phyloP scores from a whole-genome alignment of 2,113 vertebrate genomes.

The Platycercus adscitus region DNA sequence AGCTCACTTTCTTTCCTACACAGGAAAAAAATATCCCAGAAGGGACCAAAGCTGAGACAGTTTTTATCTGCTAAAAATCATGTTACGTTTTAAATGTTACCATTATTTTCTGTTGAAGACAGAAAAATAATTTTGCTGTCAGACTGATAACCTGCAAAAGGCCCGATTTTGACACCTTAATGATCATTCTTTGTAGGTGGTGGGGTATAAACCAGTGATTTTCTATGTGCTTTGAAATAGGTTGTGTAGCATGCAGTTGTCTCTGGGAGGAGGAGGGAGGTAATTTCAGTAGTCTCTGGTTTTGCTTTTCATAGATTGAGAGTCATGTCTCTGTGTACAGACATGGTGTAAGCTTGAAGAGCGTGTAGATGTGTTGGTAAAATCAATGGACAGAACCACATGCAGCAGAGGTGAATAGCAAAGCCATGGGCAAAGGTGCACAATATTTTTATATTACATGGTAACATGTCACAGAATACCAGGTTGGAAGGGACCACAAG shows the following conservation, averaged over 20 bases:
- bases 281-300: background rate
- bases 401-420: background rate
- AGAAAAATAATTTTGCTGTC: background rate
- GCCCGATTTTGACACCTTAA: background rate
- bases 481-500: background rate
- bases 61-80: conserved; percentile 23
- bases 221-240: background rate
- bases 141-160: background rate
- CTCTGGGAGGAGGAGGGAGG: background rate
- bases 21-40: conserved; percentile 36
- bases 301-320: background rate
- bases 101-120: conserved; percentile 15
- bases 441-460: background rate
- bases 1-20: conserved; percentile 36
- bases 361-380: accelerated
- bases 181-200: background rate
- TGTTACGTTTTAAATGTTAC: background rate
- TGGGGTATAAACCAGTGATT: background rate
- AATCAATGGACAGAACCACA: background rate
- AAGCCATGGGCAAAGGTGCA: background rate
- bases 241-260: background rate
- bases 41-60: conserved; percentile 14
- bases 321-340: background rate
- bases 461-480: background rate
- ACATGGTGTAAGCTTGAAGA: background rate